Evolutionary conservation across 2,113 vertebrate species (phyloP), one percentile per base, ranked within the genome.

Genomic region (Gymnogyps californianus): DNA sequence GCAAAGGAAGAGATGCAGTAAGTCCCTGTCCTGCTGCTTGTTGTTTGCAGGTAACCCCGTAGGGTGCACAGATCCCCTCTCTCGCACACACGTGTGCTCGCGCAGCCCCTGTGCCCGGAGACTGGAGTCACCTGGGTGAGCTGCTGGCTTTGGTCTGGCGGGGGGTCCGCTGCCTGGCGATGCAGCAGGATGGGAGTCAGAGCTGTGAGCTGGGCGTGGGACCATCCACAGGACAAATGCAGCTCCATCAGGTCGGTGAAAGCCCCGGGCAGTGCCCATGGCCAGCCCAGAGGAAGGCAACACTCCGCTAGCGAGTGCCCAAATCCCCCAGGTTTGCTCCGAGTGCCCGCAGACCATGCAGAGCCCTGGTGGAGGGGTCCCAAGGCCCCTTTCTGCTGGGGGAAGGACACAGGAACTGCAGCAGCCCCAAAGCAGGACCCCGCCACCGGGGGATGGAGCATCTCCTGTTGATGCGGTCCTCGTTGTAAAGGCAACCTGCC

Each of bases 1-100:
- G 98, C 94, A 98, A 98, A 95, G 98, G 98, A 13, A 97, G 98
- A 83, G 98, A 98, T 65, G 98, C 98, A 72, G 99, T 99, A 91
- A 99, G 99, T 98, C 49, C 47, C 46, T 16, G 34, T 26, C 79
- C 77, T 29, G 31, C 22, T 34, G 31, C 44, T 13, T 7, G 3
- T 29, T 22, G 10, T 22, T 29, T 46, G 21, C 47, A 10, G 83
- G 76, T 26, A 18, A 5, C 40, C 44, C 29, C 0, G 1, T 7
- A 4, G 70, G 2, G 34, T 9, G 49, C 19, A 17, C 71, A 29
- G 67, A 13, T 24, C 14, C 64, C 42, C 49, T 25, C 8, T 24
- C 25, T 10, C 1, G 0, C 44, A 9, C 57, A 7, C 54, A 0
- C 1, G 3, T 28, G 42, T 24, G 38, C 46, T 74, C 3, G 1